Percentiles rank a stretch among this genome's conserved stretches.
These are phyloP conservation scores for Cyphotilapia sp. DNA, from an alignment of 2,113 vertebrate species.

Conservation along the genomic window DNA sequence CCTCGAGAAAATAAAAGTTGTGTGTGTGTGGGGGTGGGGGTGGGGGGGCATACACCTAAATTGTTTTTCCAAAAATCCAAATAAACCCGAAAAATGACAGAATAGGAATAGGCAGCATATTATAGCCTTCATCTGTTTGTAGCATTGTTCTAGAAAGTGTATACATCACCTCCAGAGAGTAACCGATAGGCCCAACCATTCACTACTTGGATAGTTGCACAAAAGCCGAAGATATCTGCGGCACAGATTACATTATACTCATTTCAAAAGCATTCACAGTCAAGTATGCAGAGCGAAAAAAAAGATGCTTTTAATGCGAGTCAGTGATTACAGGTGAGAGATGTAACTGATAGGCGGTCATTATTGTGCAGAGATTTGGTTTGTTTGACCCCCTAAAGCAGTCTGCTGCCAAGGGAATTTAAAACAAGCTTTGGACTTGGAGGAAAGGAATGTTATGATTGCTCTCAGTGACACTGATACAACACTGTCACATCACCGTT, in stretches of 20 bases:
- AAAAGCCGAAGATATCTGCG: constrained; percentile 79
- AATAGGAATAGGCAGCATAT: constrained; percentile 34
- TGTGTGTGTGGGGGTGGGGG: fast-evolving
- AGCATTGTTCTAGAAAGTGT: constrained; percentile 74
- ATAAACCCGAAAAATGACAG: constrained; percentile 52
- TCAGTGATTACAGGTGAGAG: constrained; percentile 79
- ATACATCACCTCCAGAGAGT: constrained; percentile 75
- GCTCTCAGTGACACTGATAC: constrained; percentile 51
- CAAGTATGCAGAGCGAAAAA: constrained; percentile 72
- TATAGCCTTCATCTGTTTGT: constrained; percentile 66
- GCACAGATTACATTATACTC: constrained; percentile 78
- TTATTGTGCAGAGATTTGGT: constrained; percentile 60
- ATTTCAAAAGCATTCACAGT: constrained; percentile 79
- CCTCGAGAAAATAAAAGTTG: not conserved
- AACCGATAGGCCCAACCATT: constrained; percentile 66
- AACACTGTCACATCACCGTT: constrained; percentile 17
- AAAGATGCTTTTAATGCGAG: constrained; percentile 81
- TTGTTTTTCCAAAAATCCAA: constrained; percentile 24
- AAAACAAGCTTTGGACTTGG: constrained; percentile 32
- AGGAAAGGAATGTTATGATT: constrained; percentile 63
- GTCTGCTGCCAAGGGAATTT: constrained; percentile 57
- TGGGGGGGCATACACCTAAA: not conserved
- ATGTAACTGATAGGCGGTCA: constrained; percentile 80
- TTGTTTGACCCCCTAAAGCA: constrained; percentile 64
- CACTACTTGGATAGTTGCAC: constrained; percentile 72